Evolutionary conservation across 2,113 vertebrate species (phyloP).

Genomic region (Aepyceros melampus): DNA sequence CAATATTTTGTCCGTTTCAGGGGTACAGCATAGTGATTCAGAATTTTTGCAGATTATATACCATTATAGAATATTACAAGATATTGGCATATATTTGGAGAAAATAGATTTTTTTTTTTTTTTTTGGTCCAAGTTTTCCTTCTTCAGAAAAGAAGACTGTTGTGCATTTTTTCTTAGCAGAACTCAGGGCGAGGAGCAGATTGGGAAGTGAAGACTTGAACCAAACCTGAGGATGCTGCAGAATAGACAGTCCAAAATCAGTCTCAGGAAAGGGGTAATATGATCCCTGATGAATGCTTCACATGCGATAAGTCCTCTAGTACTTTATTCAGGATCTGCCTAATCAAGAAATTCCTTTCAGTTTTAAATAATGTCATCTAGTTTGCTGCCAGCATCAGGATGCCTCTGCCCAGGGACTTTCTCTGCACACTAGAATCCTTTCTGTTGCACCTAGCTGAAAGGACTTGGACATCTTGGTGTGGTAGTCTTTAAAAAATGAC

Average conservation of each 20-base stretch:
- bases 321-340: not conserved
- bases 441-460: not conserved
- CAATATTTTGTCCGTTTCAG: not conserved
- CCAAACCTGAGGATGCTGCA: not conserved
- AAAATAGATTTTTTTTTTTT: not conserved
- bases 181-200: not conserved
- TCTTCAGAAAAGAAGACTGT: not conserved
- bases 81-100: rapidly evolving
- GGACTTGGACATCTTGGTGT: not conserved
- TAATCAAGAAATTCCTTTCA: not conserved
- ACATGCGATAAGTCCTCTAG: not conserved
- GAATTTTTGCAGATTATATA: not conserved
- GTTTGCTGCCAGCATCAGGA: not conserved
- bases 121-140: not conserved
- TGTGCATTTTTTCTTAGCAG: not conserved
- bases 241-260: not conserved
- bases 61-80: not conserved
- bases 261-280: not conserved
- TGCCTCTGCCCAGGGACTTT: not conserved
- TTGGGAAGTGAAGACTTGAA: not conserved
- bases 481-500: not conserved
- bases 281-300: not conserved
- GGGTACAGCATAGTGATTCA: not conserved
- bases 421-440: not conserved
- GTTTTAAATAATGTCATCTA: not conserved